These are phyloP conservation scores for Dynastes maya DNA, from an alignment of 2,888 invertebrate species.

Conservation along the genomic window DNA sequence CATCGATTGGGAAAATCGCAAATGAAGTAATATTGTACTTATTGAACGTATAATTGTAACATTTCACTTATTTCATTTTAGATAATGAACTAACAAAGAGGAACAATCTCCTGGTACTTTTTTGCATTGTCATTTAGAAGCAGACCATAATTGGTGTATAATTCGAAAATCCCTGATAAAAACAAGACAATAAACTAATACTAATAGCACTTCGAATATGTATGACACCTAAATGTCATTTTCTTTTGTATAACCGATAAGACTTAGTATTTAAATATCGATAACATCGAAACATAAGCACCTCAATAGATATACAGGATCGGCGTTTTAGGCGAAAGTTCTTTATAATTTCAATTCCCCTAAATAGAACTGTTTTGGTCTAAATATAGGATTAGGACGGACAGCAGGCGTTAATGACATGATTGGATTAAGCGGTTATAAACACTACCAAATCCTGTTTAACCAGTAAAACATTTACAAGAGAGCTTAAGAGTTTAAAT, in stretches of 20 bases:
- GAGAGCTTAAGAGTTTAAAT: not conserved
- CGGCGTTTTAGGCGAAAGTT: not conserved
- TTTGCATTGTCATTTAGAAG: too few species aligned
- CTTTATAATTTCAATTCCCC: not conserved
- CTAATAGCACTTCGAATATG: not conserved
- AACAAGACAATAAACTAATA: not conserved
- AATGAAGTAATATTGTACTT: too few species aligned
- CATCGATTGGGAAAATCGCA: too few species aligned
- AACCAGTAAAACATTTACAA: not conserved
- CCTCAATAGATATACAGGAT: not conserved
- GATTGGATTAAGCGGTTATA: slow-evolving; percentile 30
- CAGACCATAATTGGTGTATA: not conserved
- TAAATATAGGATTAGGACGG: slow-evolving; percentile 4
- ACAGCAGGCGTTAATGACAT: slow-evolving; percentile 1
- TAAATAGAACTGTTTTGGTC: not conserved
- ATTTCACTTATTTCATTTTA: too few species aligned
- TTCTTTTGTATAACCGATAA: slow-evolving; percentile 14
- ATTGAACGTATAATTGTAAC: too few species aligned
- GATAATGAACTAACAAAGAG: too few species aligned
- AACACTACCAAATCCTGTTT: slow-evolving; percentile 20
- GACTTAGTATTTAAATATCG: not conserved
- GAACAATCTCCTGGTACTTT: too few species aligned
- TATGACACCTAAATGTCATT: not conserved
- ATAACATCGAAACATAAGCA: slow-evolving; percentile 1
- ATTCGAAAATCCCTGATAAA: slow-evolving; percentile 12